Base-by-base conservation (phyloP, 2,888 invertebrate genomes). In the Sussaba pulchella region DNA sequence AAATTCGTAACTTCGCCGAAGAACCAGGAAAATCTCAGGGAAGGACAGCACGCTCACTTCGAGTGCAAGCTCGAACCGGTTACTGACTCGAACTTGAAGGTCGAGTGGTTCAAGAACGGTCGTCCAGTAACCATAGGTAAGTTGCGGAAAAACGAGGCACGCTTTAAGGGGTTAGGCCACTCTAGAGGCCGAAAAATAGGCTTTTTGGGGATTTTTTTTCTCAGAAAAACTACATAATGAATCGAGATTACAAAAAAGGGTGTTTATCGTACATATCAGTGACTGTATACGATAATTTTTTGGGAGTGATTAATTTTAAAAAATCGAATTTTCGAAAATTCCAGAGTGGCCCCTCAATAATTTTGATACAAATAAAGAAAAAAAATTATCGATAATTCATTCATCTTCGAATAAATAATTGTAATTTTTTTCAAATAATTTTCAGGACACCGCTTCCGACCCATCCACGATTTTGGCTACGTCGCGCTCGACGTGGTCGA, bases 401-500 rank as follows among this genome's bases (percentile, higher is more conserved):
- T 67, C 10, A 19, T 21, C 14, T 12, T 2, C 43, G 12, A 43
- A n/a, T 43, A 43, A 43, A 43, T 8, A 2, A 59, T 2, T 31
- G 24, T 14, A 57, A 5, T 72, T 19, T 66, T 59, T 81, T 43
- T 47, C 36, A 47, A 69, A 43, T 26, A 21, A 64, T 54, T 66
- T 84, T 12, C 82, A 94, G 95, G 98, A 63, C 98, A 98, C 91
- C 95, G 99, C 88, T 99, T 98, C 94, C 95, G 98, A 87, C 98
- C 99, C 77, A 98, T 98, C 91, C 98, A 99, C 91, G 99, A 99
- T 92, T 99, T 99, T 92, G 99, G 99, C 47, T 99, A 99, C 91
- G 99, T 99, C 21, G 99, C 99, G 14, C 94, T 99, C 82, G 99
- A 99, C 90, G 98, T 99, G 83, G 96, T 99, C 84, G 99, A 99